Conservation (phyloP, 2,113 vertebrate species). For the Enhydra lutris region DNA sequence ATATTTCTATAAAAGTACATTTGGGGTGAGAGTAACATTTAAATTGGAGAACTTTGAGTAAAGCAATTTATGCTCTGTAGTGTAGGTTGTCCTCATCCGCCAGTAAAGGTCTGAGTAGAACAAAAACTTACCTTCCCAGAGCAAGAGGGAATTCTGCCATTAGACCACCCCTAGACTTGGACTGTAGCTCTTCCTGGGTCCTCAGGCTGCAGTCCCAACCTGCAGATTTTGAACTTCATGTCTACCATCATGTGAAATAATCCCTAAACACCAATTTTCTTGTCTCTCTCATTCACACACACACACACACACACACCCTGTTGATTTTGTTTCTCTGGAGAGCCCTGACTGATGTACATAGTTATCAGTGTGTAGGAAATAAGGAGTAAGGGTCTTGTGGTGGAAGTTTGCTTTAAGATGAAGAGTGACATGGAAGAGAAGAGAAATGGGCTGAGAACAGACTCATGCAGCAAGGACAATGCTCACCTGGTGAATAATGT, state of each 20-base stretch:
- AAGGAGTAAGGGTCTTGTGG: background rate
- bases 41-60: background rate
- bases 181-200: background rate
- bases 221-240: background rate
- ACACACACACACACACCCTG: background rate
- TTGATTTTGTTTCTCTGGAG: background rate
- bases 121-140: background rate
- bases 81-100: background rate
- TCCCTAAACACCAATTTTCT: background rate
- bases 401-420: background rate
- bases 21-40: background rate
- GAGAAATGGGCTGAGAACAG: background rate
- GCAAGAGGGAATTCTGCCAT: background rate
- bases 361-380: background rate
- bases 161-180: no score
- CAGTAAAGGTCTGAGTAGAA: background rate
- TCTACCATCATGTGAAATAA: background rate
- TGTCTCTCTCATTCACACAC: background rate
- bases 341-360: no score
- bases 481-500: background rate
- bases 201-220: background rate
- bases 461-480: rapidly evolving
- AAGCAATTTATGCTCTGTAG: background rate
- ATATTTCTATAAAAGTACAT: background rate
- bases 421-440: background rate